phyloP scores from a whole-genome alignment of 2,113 vertebrate genomes.

The Cyanistes caeruleus region DNA sequence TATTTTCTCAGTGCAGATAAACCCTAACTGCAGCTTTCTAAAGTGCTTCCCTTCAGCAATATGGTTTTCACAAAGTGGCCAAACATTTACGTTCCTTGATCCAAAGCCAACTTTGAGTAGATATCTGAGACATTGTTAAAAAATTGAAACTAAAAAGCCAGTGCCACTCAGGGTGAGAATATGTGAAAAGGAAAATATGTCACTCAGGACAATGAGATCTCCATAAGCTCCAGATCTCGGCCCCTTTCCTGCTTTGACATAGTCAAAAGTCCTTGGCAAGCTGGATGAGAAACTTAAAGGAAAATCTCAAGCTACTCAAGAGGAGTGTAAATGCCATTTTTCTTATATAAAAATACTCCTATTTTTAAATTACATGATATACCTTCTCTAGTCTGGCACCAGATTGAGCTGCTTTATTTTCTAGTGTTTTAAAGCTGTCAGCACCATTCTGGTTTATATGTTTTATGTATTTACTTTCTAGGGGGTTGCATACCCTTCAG shows the following conservation, averaged over 20 bases:
- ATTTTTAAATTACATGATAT: constrained; percentile 27
- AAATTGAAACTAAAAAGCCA: constrained; percentile 21
- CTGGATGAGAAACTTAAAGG: constrained; percentile 30
- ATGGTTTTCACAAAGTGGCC: not conserved
- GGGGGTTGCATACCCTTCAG: constrained; percentile 5
- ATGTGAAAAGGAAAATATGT: constrained; percentile 13
- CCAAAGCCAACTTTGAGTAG: not conserved
- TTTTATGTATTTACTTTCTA: constrained; percentile 57
- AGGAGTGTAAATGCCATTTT: constrained; percentile 36
- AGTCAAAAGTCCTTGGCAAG: constrained; percentile 40
- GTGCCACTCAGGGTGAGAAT: not conserved
- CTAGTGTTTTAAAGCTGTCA: constrained; percentile 62
- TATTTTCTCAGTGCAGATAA: not conserved
- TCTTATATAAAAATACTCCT: constrained; percentile 27
- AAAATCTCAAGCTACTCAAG: constrained; percentile 28
- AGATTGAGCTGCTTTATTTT: constrained; percentile 7
- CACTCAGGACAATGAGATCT: constrained; percentile 15
- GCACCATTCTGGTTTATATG: constrained; percentile 34
- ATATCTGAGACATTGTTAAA: constrained; percentile 29
- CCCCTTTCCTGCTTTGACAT: constrained; percentile 20
- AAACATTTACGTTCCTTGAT: not conserved
- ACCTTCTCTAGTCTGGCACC: constrained; percentile 22
- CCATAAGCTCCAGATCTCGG: not conserved
- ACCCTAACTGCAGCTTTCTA: not conserved
- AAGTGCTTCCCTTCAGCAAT: not conserved